Percentiles rank a stretch among this genome's conserved stretches.
phyloP scores from a whole-genome alignment of 2,797 vertebrate genomes.

The Otolemur crassicaudatus region DNA sequence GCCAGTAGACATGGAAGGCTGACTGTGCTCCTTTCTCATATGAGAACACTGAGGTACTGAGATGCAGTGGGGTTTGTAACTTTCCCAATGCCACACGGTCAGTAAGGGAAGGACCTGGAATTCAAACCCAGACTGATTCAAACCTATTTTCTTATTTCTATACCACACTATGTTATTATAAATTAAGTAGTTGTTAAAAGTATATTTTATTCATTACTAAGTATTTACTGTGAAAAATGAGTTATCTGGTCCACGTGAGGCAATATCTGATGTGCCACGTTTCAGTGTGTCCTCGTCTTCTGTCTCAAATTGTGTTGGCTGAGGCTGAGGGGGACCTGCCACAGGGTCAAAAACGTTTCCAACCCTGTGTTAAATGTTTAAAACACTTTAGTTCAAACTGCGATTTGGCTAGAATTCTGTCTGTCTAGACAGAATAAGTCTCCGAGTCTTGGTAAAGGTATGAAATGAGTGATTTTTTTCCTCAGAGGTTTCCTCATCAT shows the following conservation, averaged over 20 bases:
- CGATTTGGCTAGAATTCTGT: background rate
- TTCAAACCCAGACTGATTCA: background rate
- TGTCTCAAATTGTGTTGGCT: background rate
- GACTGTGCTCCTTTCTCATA: background rate
- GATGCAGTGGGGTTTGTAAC: background rate
- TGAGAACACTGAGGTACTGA: background rate
- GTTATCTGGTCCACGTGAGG: background rate
- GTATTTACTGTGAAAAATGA: background rate
- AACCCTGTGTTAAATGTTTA: background rate
- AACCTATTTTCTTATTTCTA: background rate
- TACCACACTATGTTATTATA: background rate
- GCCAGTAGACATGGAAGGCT: background rate
- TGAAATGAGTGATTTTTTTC: background rate
- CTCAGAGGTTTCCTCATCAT: background rate
- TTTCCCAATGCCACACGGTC: background rate
- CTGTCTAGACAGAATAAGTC: background rate
- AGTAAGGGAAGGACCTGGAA: background rate
- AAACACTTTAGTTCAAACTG: background rate
- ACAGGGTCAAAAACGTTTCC: background rate
- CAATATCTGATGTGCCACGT: background rate
- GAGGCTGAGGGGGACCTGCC: background rate
- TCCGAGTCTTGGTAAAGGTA: background rate
- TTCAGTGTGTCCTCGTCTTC: background rate
- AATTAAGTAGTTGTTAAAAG: background rate
- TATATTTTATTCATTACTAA: background rate